Percentiles rank a stretch among this genome's conserved stretches.
These are phyloP conservation scores for Orientallactaga bullata DNA, from an alignment of 2,113 vertebrate genomes.

Conservation along the genomic window DNA sequence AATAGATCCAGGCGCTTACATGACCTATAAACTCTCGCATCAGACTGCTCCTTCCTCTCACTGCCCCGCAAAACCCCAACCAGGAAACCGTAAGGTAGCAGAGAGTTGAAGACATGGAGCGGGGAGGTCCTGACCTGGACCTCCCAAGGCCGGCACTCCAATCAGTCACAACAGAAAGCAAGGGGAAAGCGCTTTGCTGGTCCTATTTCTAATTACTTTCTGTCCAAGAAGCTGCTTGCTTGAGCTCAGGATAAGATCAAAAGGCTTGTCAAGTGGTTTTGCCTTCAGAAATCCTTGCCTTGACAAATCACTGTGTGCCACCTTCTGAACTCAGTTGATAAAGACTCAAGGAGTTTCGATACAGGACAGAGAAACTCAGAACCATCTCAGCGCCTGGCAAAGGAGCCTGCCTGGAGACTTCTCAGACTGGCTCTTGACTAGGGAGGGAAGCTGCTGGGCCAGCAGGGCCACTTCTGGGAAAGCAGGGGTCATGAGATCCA, in stretches of 20 bases:
- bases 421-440: not conserved
- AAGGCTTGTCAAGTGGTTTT: conserved; percentile 13
- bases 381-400: not conserved
- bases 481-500: not conserved
- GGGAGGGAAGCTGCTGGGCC: not conserved
- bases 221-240: not conserved
- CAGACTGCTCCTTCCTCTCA: not conserved
- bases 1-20: not conserved
- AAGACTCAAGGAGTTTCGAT: not conserved
- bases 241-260: not conserved
- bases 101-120: no score
- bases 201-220: not conserved
- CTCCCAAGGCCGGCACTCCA: not conserved
- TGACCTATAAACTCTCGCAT: not conserved
- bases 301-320: conserved; percentile 15
- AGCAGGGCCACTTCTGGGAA: not conserved
- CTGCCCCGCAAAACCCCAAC: not conserved
- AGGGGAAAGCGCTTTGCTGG: not conserved
- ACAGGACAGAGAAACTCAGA: not conserved
- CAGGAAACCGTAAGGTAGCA: not conserved
- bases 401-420: not conserved
- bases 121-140: not conserved
- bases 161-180: not conserved
- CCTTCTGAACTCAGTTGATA: not conserved
- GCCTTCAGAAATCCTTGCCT: conserved; percentile 29